A percentile compares a stretch with the other conserved stretches of the same genome.
Conservation (phyloP, 2,888 invertebrate species). For the Latheticus oryzae region DNA sequence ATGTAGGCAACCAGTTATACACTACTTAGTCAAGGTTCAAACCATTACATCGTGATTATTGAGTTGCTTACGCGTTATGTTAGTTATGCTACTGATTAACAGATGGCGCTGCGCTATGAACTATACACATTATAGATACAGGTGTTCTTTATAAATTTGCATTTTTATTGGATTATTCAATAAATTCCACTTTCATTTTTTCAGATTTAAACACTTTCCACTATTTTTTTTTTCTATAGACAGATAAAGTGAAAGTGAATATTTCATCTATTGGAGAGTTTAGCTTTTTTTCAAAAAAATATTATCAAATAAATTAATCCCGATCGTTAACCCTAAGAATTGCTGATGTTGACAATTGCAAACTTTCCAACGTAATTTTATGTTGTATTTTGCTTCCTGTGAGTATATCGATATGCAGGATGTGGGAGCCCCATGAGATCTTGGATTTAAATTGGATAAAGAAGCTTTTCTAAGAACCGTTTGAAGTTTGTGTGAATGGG, state of each 20-base stretch:
- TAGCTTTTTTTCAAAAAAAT: too few species aligned
- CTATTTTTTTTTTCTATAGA: constrained; percentile 5
- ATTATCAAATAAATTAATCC: neutral
- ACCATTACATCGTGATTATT: neutral
- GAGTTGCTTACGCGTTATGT: neutral
- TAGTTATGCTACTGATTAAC: neutral
- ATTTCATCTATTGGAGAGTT: too few species aligned
- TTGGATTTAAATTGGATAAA: constrained; percentile 36
- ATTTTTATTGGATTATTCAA: neutral
- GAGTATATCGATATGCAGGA: constrained; percentile 33
- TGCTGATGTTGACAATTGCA: constrained; percentile 6
- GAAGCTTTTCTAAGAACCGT: constrained; percentile 18
- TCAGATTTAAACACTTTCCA: constrained; percentile 3
- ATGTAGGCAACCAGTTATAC: constrained; percentile 5
- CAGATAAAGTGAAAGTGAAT: constrained; percentile 25
- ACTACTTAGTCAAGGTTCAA: neutral
- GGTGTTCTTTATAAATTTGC: constrained; percentile 5
- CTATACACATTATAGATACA: too few species aligned
- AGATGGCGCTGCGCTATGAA: neutral
- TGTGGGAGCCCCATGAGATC: constrained; percentile 30
- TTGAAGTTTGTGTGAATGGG: constrained; percentile 31
- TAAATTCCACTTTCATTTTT: constrained; percentile 19
- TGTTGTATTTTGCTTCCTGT: constrained; percentile 13
- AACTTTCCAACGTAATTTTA: constrained; percentile 17
- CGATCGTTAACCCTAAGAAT: constrained; percentile 15